Percentiles rank a stretch among this genome's conserved stretches.
Evolutionary conservation across 2,797 vertebrate species (phyloP).

Genomic region (Smutsia temminckii): DNA sequence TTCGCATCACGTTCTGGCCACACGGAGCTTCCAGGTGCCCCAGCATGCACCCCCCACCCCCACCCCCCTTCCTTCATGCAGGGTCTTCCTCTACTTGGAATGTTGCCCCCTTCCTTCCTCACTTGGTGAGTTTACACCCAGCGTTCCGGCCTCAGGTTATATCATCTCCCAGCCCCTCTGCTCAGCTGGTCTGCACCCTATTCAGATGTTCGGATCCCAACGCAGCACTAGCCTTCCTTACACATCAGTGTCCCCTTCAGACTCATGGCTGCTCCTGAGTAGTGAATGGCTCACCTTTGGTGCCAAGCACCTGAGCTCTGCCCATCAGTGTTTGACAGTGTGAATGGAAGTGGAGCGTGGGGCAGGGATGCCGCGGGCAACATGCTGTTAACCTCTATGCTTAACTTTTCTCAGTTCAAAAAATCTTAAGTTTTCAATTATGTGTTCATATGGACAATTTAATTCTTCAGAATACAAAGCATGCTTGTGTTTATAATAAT

Average conservation of each 20-base stretch:
- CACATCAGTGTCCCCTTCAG: neutral
- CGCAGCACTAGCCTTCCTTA: neutral
- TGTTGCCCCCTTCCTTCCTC: neutral
- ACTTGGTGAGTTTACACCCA: too few relatives aligned
- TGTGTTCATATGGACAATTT: neutral
- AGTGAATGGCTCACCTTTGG: neutral
- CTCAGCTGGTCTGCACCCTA: neutral
- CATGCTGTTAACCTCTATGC: neutral
- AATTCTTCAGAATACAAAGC: neutral
- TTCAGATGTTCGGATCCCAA: rapidly evolving
- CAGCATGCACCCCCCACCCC: neutral
- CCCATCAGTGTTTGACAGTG: neutral
- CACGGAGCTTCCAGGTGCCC: neutral
- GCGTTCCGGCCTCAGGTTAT: neutral
- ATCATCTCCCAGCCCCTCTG: neutral
- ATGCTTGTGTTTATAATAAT: neutral
- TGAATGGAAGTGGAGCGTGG: neutral
- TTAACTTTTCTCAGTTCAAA: neutral
- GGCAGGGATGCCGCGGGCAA: too few relatives aligned
- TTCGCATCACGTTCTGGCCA: too few relatives aligned
- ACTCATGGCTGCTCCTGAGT: neutral
- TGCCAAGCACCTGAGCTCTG: neutral
- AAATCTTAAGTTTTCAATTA: neutral
- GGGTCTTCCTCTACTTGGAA: neutral
- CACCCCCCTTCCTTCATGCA: neutral